These are phyloP conservation scores for Pyrochroa serraticornis DNA, from an alignment of 2,888 invertebrate species.

Conservation along the genomic window DNA sequence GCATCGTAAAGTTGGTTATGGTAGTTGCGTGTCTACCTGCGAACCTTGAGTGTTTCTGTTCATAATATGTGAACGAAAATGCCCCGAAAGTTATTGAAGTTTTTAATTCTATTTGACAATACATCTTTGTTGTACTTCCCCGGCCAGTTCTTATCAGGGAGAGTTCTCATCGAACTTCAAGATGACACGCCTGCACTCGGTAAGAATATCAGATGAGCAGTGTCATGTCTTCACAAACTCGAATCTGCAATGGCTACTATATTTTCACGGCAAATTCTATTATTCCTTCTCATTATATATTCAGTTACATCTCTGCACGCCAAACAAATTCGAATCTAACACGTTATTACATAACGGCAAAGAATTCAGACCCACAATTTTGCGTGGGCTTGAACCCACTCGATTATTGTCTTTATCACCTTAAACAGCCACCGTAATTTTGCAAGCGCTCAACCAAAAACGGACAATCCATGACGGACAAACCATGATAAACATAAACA, in stretches of 20 bases:
- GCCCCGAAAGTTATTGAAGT: constrained; percentile 89
- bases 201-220: constrained; percentile 58
- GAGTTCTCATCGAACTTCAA: constrained; percentile 90
- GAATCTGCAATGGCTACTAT: constrained; percentile 27
- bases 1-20: constrained; percentile 24
- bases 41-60: constrained; percentile 17
- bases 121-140: constrained; percentile 92
- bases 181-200: constrained; percentile 91
- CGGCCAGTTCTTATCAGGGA: constrained; percentile 89
- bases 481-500: no score
- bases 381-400: constrained; percentile 15
- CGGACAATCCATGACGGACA: no score
- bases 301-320: constrained; percentile 14
- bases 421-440: no score
- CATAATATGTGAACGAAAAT: constrained; percentile 58
- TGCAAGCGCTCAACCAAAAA: no score
- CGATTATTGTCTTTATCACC: not conserved
- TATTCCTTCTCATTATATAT: constrained; percentile 31
- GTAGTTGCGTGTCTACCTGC: constrained; percentile 23
- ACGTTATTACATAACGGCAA: constrained; percentile 15
- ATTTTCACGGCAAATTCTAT: constrained; percentile 28
- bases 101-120: constrained; percentile 92
- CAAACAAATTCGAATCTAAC: constrained; percentile 9
- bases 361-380: constrained; percentile 4
- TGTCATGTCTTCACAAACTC: constrained; percentile 29